A percentile compares a stretch with the other conserved stretches of the same genome.
Evolutionary conservation across 2,888 invertebrate genomes (phyloP).

Genomic region (Hanleya hanleyi): DNA sequence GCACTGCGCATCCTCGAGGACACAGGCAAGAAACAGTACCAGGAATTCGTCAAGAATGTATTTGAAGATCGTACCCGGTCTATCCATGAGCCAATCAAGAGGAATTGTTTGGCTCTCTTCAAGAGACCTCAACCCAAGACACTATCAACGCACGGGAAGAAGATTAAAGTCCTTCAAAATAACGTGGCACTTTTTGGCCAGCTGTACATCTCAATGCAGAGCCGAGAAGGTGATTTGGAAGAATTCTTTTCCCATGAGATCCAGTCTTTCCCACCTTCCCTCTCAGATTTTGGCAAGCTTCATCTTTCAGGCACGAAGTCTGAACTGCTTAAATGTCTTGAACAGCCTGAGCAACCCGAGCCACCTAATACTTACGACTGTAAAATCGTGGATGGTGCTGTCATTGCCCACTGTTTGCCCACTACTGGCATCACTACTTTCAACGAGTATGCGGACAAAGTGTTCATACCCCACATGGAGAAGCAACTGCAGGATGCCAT

Average conservation of each 20-base stretch:
- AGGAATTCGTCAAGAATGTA: conserved; percentile 15
- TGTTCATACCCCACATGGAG: conserved; percentile 29
- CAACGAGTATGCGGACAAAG: conserved; percentile 29
- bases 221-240: conserved; percentile 15
- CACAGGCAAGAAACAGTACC: conserved; percentile 12
- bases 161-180: conserved; percentile 19
- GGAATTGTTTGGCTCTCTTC: conserved; percentile 18
- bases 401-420: conserved; percentile 29
- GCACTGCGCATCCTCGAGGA: conserved; percentile 22
- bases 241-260: conserved; percentile 31
- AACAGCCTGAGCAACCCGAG: neutral
- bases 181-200: conserved; percentile 24
- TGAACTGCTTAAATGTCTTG: conserved; percentile 16
- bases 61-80: conserved; percentile 17
- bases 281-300: conserved; percentile 22
- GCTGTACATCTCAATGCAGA: conserved; percentile 24
- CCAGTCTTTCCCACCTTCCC: too few relatives aligned
- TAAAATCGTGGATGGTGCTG: conserved; percentile 34
- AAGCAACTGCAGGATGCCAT: conserved; percentile 21
- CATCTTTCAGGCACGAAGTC: conserved; percentile 20
- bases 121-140: conserved; percentile 7
- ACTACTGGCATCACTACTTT: conserved; percentile 28
- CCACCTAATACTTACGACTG: conserved; percentile 16
- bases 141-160: conserved; percentile 11
- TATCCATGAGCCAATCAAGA: conserved; percentile 21